phyloP scores from a whole-genome alignment of 2,888 invertebrate species.

The Cantharis nigra region DNA sequence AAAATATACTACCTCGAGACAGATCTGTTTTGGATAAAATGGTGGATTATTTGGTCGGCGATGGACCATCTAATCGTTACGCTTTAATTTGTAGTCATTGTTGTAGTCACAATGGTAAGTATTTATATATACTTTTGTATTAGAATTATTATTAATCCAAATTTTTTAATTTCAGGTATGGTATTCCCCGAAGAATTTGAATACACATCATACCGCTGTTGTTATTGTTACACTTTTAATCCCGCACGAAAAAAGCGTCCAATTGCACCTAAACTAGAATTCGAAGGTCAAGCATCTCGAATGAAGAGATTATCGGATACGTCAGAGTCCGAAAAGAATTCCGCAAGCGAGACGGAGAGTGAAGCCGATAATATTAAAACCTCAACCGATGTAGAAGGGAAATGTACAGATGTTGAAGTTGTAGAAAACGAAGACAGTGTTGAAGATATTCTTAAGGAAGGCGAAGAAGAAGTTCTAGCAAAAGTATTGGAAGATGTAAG shows the following conservation, averaged over 20 bases:
- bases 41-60: slow-evolving; percentile 92
- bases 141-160: background rate
- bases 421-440: background rate
- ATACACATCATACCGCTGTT: slow-evolving; percentile 83
- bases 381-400: background rate
- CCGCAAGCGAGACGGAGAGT: slow-evolving; percentile 40
- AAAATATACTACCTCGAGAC: slow-evolving; percentile 74
- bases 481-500: background rate
- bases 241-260: slow-evolving; percentile 87
- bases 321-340: slow-evolving; percentile 49
- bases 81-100: slow-evolving; percentile 94
- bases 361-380: slow-evolving; percentile 35
- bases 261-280: slow-evolving; percentile 67
- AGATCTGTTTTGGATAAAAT: slow-evolving; percentile 84
- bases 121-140: too few relatives aligned
- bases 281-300: slow-evolving; percentile 31
- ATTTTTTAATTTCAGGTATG: slow-evolving; percentile 61
- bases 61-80: slow-evolving; percentile 92
- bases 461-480: background rate
- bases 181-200: slow-evolving; percentile 73
- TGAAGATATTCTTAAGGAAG: background rate
- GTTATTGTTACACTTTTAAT: slow-evolving; percentile 86
- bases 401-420: background rate
- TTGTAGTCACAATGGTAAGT: slow-evolving; percentile 85
- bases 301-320: slow-evolving; percentile 32